Conservation (phyloP, 2,888 invertebrate genomes). For the Pinctada fucata region DNA sequence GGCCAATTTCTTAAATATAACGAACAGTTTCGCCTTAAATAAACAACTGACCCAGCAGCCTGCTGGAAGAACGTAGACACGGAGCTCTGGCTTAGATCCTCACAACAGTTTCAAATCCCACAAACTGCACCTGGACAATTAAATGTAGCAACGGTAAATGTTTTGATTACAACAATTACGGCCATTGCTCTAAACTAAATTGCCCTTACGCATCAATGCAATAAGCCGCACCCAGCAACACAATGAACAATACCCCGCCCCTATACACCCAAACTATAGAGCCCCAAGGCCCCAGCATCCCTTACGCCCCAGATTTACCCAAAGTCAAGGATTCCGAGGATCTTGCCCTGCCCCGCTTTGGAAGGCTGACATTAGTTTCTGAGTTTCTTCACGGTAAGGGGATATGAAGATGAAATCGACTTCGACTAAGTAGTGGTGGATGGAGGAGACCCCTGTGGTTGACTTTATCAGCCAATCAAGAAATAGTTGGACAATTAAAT, state of each 20-base stretch:
- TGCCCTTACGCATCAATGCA: background rate
- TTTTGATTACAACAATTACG: background rate
- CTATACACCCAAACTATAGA: background rate
- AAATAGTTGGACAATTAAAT: background rate
- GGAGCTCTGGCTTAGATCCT: background rate
- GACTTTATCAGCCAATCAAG: conserved; percentile 6
- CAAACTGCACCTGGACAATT: too few relatives aligned
- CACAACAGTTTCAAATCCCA: background rate
- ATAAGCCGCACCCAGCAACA: background rate
- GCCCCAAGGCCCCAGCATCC: background rate
- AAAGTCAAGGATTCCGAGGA: background rate
- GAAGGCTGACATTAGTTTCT: background rate
- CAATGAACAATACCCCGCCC: background rate
- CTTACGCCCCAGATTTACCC: background rate
- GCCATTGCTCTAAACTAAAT: background rate
- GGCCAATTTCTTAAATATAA: background rate
- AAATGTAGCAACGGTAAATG: background rate
- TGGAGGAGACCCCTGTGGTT: background rate
- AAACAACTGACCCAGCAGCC: background rate
- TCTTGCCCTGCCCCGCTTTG: background rate
- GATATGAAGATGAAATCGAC: conserved; percentile 11
- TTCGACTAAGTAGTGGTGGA: conserved; percentile 22
- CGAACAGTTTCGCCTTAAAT: background rate
- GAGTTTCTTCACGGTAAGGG: background rate
- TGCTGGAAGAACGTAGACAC: background rate